Evolutionary conservation across 2,797 vertebrate genomes (phyloP), one percentile per base, ranked within the genome.

Genomic region (Hyperoplus immaculatus): DNA sequence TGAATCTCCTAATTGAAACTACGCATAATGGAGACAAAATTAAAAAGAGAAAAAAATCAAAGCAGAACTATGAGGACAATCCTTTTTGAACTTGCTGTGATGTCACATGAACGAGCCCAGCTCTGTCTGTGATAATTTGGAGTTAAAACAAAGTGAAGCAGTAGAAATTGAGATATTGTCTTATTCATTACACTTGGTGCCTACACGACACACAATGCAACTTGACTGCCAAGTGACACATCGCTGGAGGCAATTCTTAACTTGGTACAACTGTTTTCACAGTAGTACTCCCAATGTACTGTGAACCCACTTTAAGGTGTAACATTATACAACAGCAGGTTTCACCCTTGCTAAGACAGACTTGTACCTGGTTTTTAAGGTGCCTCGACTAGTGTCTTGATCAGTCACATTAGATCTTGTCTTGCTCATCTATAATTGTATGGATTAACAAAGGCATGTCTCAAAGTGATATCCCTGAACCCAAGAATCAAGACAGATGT

Each of bases 401-500:
- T 79, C 56, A 62, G n/a, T 18, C 38, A 21, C 38, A n/a, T 29
- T 58, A 6, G 38, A 50, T 51, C 46, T 72, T n/a, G 18, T 56
- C n/a, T 55, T 18, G 16, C 46, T 68, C 62, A 36, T 39, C 39
- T 46, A 14, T 41, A 16, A 73, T 29, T 29, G 29, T 29, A 29
- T 29, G 29, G 29, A 29, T 29, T 83, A 88, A 69, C 79, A 79
- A 75, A 77, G 60, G 62, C 51, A 51, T 36, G 60, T 83, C 72
- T 75, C 49, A 70, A 62, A 81, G 64, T 84, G 91, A 63, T 80
- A 74, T 46, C 83, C 58, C 58, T 47, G 54, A 90, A 81, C 73
- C 60, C 29, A 59, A 75, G 82, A 88, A 92, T 69, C 70, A 81
- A 69, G 64, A 89, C 84, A 92, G 87, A 92, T 92, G 86, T 91